Conservation (phyloP, 2,797 vertebrate species). For the Dipus sagitta region DNA sequence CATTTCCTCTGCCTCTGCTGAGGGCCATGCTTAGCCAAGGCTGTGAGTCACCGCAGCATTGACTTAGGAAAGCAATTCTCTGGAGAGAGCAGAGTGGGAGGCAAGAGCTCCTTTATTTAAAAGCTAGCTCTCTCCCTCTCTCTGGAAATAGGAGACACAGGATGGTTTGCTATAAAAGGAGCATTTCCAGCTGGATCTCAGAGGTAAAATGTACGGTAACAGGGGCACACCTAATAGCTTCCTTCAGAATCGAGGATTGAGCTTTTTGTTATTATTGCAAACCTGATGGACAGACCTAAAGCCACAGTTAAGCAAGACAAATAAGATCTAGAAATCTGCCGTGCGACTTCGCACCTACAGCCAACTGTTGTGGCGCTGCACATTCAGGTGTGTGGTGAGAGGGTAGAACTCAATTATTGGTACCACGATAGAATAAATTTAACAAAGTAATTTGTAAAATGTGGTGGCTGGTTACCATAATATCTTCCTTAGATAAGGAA, state of each 20-base stretch:
- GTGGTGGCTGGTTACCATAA: not conserved
- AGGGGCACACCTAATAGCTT: not conserved
- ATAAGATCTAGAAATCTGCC: not conserved
- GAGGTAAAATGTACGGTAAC: not conserved
- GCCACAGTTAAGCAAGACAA: not conserved
- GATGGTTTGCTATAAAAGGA: not conserved
- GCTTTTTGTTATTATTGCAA: constrained; percentile 5
- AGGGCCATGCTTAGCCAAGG: not conserved
- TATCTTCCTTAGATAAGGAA: not conserved
- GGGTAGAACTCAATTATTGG: not conserved
- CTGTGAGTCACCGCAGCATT: not conserved
- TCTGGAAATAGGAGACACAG: not conserved
- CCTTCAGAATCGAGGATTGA: constrained; percentile 26
- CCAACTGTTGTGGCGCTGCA: not conserved
- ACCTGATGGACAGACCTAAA: not conserved
- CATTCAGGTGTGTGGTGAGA: not conserved
- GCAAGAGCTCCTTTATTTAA: constrained; percentile 39
- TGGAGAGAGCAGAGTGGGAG: not conserved
- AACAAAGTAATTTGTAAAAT: too few species aligned
- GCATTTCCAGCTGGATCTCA: not conserved
- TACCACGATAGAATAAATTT: not conserved
- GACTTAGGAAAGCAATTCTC: not conserved
- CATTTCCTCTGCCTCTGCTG: not conserved
- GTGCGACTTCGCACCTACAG: accelerated
- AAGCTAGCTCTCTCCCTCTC: not conserved